These are phyloP conservation scores for Carpatolechia fugitivella DNA, from an alignment of 2,888 invertebrate species.

Conservation along the genomic window DNA sequence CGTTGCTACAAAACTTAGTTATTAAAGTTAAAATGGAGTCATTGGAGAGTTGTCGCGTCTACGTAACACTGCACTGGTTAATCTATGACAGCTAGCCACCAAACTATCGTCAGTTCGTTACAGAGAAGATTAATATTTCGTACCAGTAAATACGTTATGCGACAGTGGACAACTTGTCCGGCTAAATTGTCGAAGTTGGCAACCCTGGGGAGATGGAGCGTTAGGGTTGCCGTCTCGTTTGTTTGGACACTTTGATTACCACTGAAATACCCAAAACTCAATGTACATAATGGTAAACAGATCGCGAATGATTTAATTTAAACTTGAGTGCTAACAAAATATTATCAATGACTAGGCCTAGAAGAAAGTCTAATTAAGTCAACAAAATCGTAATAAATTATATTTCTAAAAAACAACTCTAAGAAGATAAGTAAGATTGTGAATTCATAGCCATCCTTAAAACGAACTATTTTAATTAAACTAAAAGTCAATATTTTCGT, in stretches of 20 bases:
- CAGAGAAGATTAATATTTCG: constrained; percentile 73
- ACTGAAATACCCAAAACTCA: no score
- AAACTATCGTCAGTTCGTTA: constrained; percentile 68
- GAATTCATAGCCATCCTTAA: no score
- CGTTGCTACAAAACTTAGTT: not conserved
- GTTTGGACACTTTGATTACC: not conserved
- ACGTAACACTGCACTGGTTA: constrained; percentile 24
- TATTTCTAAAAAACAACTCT: no score
- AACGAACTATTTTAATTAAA: not conserved
- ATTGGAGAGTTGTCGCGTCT: constrained; percentile 31
- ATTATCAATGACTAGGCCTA: no score
- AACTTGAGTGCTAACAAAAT: no score
- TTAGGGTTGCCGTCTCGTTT: constrained; percentile 37
- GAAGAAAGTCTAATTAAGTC: no score
- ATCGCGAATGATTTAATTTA: no score
- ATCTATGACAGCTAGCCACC: constrained; percentile 46
- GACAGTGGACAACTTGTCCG: constrained; percentile 61
- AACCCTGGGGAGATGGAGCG: constrained; percentile 50
- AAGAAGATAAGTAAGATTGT: no score
- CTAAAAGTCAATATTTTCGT: not conserved
- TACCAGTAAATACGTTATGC: constrained; percentile 73
- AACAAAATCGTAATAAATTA: no score
- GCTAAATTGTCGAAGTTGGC: constrained; percentile 72
- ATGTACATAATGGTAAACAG: no score
- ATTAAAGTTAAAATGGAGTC: constrained; percentile 12